These are phyloP conservation scores for Linhomoeus sp. DNA, from an alignment of 2,888 invertebrate genomes.

Conservation along the genomic window DNA sequence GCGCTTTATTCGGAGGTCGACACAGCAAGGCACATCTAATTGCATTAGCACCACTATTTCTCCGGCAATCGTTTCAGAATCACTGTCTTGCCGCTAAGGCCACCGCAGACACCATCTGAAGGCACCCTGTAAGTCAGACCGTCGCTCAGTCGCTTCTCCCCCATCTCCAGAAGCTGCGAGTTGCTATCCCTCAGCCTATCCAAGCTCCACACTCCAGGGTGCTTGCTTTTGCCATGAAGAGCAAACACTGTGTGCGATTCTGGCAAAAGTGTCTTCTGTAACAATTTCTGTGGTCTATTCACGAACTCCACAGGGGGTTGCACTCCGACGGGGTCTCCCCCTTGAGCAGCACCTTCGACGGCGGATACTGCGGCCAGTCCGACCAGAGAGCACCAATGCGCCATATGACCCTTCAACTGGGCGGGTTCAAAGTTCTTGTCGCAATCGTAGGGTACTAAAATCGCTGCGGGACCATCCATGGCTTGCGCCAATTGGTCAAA, in stretches of 20 bases:
- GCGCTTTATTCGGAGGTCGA: too few species aligned
- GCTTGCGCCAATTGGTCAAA: too few species aligned
- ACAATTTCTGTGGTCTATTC: too few species aligned
- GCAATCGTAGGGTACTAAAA: slow-evolving; percentile 20
- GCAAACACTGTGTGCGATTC: background rate
- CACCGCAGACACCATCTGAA: too few species aligned
- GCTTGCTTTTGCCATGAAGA: slow-evolving; percentile 8
- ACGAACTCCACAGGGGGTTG: background rate
- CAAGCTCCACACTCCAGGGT: slow-evolving; percentile 14
- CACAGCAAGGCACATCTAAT: too few species aligned
- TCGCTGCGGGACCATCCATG: too few species aligned
- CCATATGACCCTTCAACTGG: slow-evolving; percentile 11
- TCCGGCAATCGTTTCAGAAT: too few species aligned
- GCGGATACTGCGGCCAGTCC: background rate
- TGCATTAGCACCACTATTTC: too few species aligned
- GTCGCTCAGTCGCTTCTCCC: slow-evolving; percentile 7
- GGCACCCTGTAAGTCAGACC: background rate
- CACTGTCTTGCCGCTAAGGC: too few species aligned
- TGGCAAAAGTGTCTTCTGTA: too few species aligned
- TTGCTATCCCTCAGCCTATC: slow-evolving; percentile 13
- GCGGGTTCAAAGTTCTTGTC: slow-evolving; percentile 19
- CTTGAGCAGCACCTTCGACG: too few species aligned
- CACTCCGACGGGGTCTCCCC: too few species aligned
- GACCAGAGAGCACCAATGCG: slow-evolving; percentile 20
- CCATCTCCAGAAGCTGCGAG: slow-evolving; percentile 13